Evolutionary conservation across 2,888 invertebrate genomes (phyloP), one percentile per base, ranked within the genome.

Genomic region (Heliconius erato): DNA sequence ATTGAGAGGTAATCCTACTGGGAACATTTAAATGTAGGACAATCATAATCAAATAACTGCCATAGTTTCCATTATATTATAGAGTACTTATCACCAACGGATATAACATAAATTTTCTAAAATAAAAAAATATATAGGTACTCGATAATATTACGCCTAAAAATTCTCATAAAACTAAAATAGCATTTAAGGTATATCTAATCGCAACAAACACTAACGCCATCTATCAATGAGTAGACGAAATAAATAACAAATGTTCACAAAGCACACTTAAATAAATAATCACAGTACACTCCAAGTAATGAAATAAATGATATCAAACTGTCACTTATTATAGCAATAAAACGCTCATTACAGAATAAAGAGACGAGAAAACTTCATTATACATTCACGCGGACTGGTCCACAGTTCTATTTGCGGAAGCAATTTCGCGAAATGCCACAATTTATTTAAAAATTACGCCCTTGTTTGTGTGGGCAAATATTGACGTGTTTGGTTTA

Each of bases 391-490:
- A 88, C 90, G 90, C 90, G 89, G 88, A 88, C 92, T 92, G 92
- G 94, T 93, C 93, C 95, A 93, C 94, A 94, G 91, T 93, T 91
- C 91, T 95, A 94, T 96, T 96, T 95, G 95, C 93, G 94, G 92
- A 94, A 95, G 93, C 95, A 95, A 95, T 96, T 96, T 96, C 91
- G 95, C 95, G 91, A 95, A 95, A 95, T 95, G 94, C 95, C 95
- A 96, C 96, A 96, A 96, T 96, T 95, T 96, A 96, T 96, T 96
- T 96, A 96, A 96, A 96, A 96, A 96, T 96, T 96, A 96, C 95
- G 90, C 94, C 95, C 95, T 95, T 96, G 96, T 95, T 96, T 96
- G 95, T 95, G 92, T 93, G 92, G 90, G 92, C 93, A 95, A 96
- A 96, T 96, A 96, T 96, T 96, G 94, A 94, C 94, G 91, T 96